A percentile compares a stretch with the other conserved stretches of the same genome.
phyloP scores from a whole-genome alignment of 2,113 vertebrate species.

The Psettodes erumei region DNA sequence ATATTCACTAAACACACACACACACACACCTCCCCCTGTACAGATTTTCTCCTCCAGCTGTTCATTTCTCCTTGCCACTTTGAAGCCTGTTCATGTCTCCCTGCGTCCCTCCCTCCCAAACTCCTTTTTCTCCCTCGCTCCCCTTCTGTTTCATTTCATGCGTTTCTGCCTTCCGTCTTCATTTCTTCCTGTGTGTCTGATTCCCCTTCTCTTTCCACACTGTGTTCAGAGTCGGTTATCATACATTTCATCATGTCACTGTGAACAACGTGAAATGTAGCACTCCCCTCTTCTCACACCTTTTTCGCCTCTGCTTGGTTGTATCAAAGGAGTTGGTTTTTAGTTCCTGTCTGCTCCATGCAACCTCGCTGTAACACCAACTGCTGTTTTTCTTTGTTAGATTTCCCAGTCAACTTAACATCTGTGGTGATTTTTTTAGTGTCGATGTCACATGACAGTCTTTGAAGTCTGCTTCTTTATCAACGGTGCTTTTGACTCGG shows the following conservation, averaged over 20 bases:
- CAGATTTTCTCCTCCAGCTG: constrained; percentile 80
- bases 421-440: constrained; percentile 13
- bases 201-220: constrained; percentile 38
- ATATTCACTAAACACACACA: constrained; percentile 28
- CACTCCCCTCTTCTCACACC: constrained; percentile 45
- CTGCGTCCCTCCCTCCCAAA: constrained; percentile 66
- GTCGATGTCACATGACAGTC: constrained; percentile 12
- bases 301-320: constrained; percentile 60
- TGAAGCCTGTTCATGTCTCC: constrained; percentile 75
- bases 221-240: constrained; percentile 61
- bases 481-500: constrained; percentile 11
- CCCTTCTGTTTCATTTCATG: constrained; percentile 69
- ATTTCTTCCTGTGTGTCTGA: constrained; percentile 39
- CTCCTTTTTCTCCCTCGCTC: constrained; percentile 51
- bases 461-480: constrained; percentile 37
- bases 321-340: constrained; percentile 64
- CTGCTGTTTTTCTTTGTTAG: constrained; percentile 21
- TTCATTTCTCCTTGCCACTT: constrained; percentile 77
- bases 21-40: constrained; percentile 32
- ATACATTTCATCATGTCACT: constrained; percentile 76
- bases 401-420: constrained; percentile 30
- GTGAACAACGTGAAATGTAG: constrained; percentile 72
- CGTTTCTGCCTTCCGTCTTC: constrained; percentile 55
- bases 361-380: constrained; percentile 68
- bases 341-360: constrained; percentile 56